Evolutionary conservation across 2,113 vertebrate species (phyloP).

Genomic region (Ellobius talpinus): DNA sequence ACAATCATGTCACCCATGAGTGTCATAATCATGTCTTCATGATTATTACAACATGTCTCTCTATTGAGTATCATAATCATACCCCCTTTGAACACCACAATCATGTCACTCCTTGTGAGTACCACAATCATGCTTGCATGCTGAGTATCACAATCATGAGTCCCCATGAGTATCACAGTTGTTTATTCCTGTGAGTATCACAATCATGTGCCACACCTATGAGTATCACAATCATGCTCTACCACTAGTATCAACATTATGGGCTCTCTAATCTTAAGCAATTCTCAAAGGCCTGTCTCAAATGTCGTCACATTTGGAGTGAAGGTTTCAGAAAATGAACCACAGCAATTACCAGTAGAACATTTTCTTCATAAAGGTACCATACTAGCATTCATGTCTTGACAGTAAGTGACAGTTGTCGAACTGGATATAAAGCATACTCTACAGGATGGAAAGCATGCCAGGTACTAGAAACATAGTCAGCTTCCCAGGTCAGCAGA

Average conservation of each 20-base stretch:
- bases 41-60: too few relatives aligned
- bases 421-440: background rate
- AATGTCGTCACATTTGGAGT: background rate
- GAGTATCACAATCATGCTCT: background rate
- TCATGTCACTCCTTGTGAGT: background rate
- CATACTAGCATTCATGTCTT: background rate
- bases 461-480: background rate
- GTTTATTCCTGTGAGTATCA: background rate
- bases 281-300: too few relatives aligned
- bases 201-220: background rate
- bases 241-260: background rate
- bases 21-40: background rate
- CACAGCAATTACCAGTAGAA: background rate
- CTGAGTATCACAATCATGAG: background rate
- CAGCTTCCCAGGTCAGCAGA: fast-evolving
- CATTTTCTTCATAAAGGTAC: background rate
- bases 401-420: background rate
- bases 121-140: background rate
- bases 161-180: background rate
- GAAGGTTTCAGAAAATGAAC: background rate
- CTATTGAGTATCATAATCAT: background rate
- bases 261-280: background rate
- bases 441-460: background rate
- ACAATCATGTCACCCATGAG: too few relatives aligned
- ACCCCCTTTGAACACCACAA: background rate